phyloP scores from a whole-genome alignment of 2,113 vertebrate genomes.

The Hirundichthys speculiger region DNA sequence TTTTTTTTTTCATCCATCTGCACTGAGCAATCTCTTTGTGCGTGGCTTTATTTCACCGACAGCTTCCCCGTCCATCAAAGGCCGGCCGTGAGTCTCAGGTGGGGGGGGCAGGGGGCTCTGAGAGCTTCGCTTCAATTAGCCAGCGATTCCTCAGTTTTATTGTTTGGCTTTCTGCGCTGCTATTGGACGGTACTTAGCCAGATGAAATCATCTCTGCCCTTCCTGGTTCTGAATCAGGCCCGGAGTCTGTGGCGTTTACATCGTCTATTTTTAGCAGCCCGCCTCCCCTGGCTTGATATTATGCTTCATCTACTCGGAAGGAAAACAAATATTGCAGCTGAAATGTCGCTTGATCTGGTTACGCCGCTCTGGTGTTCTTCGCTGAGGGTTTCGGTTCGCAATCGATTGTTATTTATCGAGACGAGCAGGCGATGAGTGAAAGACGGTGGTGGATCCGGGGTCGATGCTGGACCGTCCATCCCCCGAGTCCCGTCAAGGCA shows the following conservation, averaged over 20 bases:
- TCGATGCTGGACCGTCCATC: no score
- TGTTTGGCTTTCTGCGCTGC: slow-evolving; percentile 16
- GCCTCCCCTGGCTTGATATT: slow-evolving; percentile 42
- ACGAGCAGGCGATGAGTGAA: no score
- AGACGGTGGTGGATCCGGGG: no score
- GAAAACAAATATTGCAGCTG: slow-evolving; percentile 55
- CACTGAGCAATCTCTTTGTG: slow-evolving; percentile 11
- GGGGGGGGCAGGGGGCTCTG: slow-evolving; percentile 10
- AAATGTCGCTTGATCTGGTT: slow-evolving; percentile 48
- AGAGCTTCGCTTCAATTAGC: slow-evolving; percentile 43
- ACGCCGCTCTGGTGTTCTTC: slow-evolving; percentile 21
- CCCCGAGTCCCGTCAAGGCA: no score
- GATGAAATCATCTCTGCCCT: slow-evolving; percentile 46
- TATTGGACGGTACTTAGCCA: slow-evolving; percentile 41
- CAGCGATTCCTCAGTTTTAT: slow-evolving; percentile 27
- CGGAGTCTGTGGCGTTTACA: slow-evolving; percentile 37
- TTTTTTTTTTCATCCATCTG: slow-evolving; percentile 4
- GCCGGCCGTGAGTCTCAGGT: slow-evolving; percentile 40
- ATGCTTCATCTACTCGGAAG: slow-evolving; percentile 42
- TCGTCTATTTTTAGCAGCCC: slow-evolving; percentile 62
- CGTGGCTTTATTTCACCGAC: slow-evolving; percentile 48
- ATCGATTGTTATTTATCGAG: no score
- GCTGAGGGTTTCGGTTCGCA: slow-evolving; percentile 10
- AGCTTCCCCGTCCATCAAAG: slow-evolving; percentile 44
- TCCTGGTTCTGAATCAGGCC: slow-evolving; percentile 35